These are phyloP conservation scores for Montipora efflorescens DNA, from an alignment of 64 coral and sea anemone genomes.

Conservation along the genomic window DNA sequence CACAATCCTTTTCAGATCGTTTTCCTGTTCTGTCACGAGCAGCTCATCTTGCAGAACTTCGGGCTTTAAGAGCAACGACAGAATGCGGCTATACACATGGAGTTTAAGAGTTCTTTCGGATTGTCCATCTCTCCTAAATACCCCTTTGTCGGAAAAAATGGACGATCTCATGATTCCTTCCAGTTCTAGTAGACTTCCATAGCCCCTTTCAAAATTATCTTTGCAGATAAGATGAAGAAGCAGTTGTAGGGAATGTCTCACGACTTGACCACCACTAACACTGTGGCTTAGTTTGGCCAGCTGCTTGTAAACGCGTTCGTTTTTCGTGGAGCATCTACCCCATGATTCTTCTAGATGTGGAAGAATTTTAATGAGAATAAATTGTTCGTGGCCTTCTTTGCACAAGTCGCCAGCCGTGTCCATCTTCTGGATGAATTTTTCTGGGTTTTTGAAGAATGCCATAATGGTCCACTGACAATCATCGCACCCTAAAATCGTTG, in stretches of 20 bases:
- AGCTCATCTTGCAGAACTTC: not conserved
- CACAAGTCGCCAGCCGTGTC: not conserved
- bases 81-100: slow-evolving; percentile 5
- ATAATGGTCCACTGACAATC: not conserved
- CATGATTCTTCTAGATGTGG: slow-evolving; percentile 24
- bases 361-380: not conserved
- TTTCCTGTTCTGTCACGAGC: not conserved
- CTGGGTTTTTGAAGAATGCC: slow-evolving; percentile 4
- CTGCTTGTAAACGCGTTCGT: not conserved
- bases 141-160: not conserved
- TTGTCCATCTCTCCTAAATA: slow-evolving; percentile 1
- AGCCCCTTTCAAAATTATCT: not conserved
- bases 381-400: not conserved
- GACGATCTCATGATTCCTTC: slow-evolving; percentile 11
- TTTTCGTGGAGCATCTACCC: not conserved
- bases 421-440: slow-evolving; percentile 12
- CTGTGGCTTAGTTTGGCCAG: not conserved
- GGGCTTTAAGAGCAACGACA: not conserved
- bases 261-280: not conserved
- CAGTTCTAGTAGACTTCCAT: not conserved
- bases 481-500: not conserved
- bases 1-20: slow-evolving; percentile 13
- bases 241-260: not conserved
- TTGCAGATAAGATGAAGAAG: slow-evolving; percentile 14
- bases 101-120: not conserved